Evolutionary conservation across 2,113 vertebrate species (phyloP).

Genomic region (Paratilapia polleni): DNA sequence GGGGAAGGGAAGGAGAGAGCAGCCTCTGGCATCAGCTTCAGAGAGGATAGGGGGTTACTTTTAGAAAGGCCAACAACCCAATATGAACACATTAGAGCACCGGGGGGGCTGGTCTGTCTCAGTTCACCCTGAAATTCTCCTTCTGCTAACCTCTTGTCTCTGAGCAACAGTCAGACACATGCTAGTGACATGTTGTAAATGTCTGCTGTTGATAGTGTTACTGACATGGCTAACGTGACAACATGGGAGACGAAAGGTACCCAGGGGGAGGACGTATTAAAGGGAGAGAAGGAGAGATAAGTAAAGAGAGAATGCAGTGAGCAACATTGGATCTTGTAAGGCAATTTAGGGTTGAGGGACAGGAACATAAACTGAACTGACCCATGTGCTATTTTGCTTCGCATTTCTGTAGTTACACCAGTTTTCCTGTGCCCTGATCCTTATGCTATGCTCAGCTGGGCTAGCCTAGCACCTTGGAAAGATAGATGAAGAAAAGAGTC

Average conservation of each 20-base stretch:
- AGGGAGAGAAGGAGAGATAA: constrained; percentile 26
- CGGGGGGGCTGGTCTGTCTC: background rate
- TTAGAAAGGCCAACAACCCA: constrained; percentile 65
- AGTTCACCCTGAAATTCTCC: constrained; percentile 19
- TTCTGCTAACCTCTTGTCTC: background rate
- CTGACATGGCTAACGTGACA: constrained; percentile 37
- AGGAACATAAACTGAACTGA: constrained; percentile 8
- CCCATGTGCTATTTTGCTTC: background rate
- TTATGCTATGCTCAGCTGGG: constrained; percentile 13
- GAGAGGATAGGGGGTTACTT: constrained; percentile 86
- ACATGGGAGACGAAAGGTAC: constrained; percentile 18
- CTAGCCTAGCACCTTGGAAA: constrained; percentile 28
- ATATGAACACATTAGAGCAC: constrained; percentile 7
- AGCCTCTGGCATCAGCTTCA: constrained; percentile 99
- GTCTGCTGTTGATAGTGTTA: background rate
- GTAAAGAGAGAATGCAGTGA: constrained; percentile 42
- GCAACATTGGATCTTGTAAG: constrained; percentile 13
- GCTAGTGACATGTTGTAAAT: constrained; percentile 18
- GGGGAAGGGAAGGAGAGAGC: constrained; percentile 77
- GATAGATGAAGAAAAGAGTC: constrained; percentile 61
- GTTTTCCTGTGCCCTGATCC: constrained; percentile 11
- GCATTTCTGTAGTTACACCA: constrained; percentile 16
- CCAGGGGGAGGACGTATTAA: constrained; percentile 35
- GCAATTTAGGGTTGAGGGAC: constrained; percentile 3
- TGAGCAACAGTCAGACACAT: background rate